Evolutionary conservation across 2,888 invertebrate species (phyloP).

Genomic region (Emmelina monodactyla): DNA sequence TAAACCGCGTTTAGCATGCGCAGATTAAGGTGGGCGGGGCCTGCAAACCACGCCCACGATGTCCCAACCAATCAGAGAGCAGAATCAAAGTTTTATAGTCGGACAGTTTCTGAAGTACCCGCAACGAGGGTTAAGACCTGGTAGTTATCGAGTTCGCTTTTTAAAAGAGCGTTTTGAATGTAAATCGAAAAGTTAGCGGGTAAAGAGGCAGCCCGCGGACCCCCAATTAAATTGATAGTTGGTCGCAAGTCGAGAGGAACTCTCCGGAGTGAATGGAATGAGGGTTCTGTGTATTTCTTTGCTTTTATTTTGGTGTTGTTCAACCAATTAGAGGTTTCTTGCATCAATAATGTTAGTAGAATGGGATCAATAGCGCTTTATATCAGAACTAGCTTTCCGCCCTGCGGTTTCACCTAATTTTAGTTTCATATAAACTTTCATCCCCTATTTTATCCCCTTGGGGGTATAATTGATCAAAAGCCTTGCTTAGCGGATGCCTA

Average conservation of each 20-base stretch:
- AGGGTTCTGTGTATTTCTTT: no score
- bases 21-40: constrained; percentile 37
- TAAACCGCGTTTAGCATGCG: constrained; percentile 62
- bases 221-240: constrained; percentile 63
- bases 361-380: no score
- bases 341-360: no score
- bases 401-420: no score
- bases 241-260: constrained; percentile 24
- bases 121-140: constrained; percentile 44
- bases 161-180: constrained; percentile 64
- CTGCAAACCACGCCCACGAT: constrained; percentile 27
- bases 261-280: neutral
- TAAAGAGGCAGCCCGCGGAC: constrained; percentile 51
- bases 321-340: no score
- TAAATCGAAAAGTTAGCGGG: constrained; percentile 65
- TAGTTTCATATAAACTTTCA: no score
- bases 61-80: constrained; percentile 30
- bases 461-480: no score
- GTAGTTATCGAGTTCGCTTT: constrained; percentile 59
- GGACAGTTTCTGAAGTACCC: constrained; percentile 48
- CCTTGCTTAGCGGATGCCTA: no score
- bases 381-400: no score
- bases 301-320: no score
- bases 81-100: constrained; percentile 36
- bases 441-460: no score